Evolutionary conservation across 2,113 vertebrate genomes (phyloP).

Genomic region (Ictalurus furcatus): DNA sequence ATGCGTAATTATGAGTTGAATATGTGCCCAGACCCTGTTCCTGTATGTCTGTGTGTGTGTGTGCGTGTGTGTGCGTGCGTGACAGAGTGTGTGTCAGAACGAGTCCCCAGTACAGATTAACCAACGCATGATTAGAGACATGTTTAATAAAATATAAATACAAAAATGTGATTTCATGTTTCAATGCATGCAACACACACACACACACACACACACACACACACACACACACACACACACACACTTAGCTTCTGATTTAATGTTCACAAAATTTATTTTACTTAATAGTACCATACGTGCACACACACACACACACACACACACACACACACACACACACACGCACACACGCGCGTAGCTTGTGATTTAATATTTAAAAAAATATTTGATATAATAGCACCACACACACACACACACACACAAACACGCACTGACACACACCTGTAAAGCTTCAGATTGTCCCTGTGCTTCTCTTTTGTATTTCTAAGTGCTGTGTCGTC

Average conservation of each 20-base stretch:
- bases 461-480: conserved; percentile 31
- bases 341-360: neutral
- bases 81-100: conserved; percentile 34
- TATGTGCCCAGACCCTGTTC: conserved; percentile 3
- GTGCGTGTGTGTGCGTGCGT: neutral
- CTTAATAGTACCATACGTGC: neutral
- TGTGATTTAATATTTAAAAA: neutral
- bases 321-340: neutral
- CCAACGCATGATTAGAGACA: conserved; percentile 49
- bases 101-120: conserved; percentile 47
- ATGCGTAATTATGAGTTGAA: neutral
- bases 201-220: neutral
- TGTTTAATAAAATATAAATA: conserved; percentile 40
- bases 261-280: neutral
- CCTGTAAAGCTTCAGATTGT: conserved; percentile 20
- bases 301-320: neutral
- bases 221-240: neutral
- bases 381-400: neutral
- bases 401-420: neutral
- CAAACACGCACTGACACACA: neutral
- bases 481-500: conserved; percentile 34
- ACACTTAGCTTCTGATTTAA: neutral
- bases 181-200: conserved; percentile 47
- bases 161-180: conserved; percentile 36
- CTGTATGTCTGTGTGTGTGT: conserved; percentile 11